phyloP scores from a whole-genome alignment of 2,888 invertebrate species.

The Mesorhabditis belari region DNA sequence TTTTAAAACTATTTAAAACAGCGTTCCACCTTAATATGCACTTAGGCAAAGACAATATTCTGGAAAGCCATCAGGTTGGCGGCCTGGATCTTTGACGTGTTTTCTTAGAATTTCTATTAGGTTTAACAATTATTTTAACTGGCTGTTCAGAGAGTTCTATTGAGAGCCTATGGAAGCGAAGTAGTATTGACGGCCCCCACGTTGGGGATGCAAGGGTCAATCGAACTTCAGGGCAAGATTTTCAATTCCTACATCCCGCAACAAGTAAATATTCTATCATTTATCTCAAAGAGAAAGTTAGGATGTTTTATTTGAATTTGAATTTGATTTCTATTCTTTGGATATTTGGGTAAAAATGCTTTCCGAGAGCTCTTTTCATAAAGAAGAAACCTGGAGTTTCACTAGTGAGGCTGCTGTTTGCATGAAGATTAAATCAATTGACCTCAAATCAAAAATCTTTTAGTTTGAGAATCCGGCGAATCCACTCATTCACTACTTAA shows the following conservation, averaged over 20 bases:
- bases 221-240: constrained; percentile 37
- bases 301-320: no score
- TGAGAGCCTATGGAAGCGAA: constrained; percentile 51
- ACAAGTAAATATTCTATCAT: constrained; percentile 20
- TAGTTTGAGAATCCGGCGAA: constrained; percentile 48
- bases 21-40: not conserved
- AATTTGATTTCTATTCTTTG: no score
- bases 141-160: constrained; percentile 36
- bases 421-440: no score
- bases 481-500: constrained; percentile 44
- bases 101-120: no score
- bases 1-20: not conserved
- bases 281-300: not conserved
- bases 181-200: constrained; percentile 48
- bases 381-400: no score
- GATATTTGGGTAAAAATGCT: no score
- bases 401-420: no score
- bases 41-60: not conserved
- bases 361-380: no score
- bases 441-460: no score
- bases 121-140: not conserved
- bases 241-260: constrained; percentile 43
- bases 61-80: no score
- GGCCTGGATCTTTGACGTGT: no score
- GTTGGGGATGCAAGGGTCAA: constrained; percentile 47